Conservation (phyloP, 2,113 vertebrate genomes). For the Microtus montanus region DNA sequence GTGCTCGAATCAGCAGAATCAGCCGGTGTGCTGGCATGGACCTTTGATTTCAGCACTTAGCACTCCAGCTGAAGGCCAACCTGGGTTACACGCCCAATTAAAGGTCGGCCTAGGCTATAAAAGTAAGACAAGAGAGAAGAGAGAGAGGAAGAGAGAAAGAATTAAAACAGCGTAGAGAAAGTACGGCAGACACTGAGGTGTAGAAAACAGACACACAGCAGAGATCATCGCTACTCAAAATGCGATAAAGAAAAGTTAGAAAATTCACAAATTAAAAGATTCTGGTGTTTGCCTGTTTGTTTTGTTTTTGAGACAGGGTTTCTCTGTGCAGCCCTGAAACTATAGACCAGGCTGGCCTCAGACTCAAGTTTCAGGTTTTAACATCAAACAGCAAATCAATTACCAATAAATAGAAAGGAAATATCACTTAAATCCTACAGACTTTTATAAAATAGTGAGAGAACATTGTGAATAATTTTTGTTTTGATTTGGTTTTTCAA, state of each 20-base stretch:
- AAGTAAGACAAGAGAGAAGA: not conserved
- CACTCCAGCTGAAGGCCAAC: not conserved
- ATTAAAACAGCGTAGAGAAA: not conserved
- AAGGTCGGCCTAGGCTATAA: not conserved
- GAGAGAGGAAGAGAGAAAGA: not conserved
- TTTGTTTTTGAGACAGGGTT: not conserved
- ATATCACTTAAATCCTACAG: not conserved
- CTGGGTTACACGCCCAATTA: not conserved
- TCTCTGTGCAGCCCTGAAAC: not conserved
- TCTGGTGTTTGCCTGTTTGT: not conserved
- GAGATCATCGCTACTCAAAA: not conserved
- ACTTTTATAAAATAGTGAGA: not conserved
- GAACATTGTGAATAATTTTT: not conserved
- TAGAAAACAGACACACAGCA: not conserved
- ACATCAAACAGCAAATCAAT: not conserved
- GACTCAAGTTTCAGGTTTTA: not conserved
- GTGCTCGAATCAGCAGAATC: not conserved
- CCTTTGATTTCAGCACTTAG: not conserved
- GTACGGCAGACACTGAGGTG: not conserved
- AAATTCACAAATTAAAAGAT: not conserved
- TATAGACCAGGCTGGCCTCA: not conserved
- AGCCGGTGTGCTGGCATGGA: not conserved
- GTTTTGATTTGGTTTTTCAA: not conserved
- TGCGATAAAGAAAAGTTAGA: not conserved
- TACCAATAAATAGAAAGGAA: not conserved